phyloP scores from a whole-genome alignment of 2,888 invertebrate species.

The Podotricha telesiphe region DNA sequence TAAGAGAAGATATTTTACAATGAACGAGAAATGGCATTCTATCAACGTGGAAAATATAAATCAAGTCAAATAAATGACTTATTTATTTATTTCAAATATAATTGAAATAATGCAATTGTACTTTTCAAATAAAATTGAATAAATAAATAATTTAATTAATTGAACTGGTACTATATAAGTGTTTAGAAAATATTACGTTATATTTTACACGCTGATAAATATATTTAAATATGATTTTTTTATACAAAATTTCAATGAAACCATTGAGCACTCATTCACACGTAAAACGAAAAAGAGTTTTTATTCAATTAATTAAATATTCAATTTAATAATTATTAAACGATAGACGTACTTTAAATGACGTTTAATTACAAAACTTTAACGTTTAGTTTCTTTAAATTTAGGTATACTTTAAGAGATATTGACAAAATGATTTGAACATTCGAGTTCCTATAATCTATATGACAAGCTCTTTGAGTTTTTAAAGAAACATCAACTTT shows the following conservation, averaged over 20 bases:
- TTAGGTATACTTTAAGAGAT: conserved; percentile 59
- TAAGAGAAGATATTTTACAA: conserved; percentile 70
- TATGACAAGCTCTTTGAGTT: conserved; percentile 76
- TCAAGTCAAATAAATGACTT: background rate
- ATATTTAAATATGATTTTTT: conserved; percentile 19
- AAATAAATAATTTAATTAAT: background rate
- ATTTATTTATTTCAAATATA: conserved; percentile 1
- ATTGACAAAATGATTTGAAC: conserved; percentile 80
- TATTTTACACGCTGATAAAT: conserved; percentile 34
- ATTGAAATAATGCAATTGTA: background rate
- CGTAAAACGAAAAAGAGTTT: background rate
- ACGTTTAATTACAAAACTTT: conserved; percentile 54
- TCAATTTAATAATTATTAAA: conserved; percentile 43
- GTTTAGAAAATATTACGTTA: conserved; percentile 1
- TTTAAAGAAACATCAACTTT: conserved; percentile 46
- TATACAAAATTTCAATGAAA: conserved; percentile 27
- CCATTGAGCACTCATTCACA: conserved; percentile 29
- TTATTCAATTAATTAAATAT: conserved; percentile 25
- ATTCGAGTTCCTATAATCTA: conserved; percentile 57
- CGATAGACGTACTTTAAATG: conserved; percentile 33
- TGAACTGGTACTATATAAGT: background rate
- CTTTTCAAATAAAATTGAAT: conserved; percentile 1
- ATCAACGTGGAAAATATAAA: conserved; percentile 39
- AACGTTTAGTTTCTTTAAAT: conserved; percentile 64
- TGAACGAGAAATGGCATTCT: conserved; percentile 53